phyloP scores from a whole-genome alignment of 2,797 vertebrate species.

The Neomorphus geoffroyi region DNA sequence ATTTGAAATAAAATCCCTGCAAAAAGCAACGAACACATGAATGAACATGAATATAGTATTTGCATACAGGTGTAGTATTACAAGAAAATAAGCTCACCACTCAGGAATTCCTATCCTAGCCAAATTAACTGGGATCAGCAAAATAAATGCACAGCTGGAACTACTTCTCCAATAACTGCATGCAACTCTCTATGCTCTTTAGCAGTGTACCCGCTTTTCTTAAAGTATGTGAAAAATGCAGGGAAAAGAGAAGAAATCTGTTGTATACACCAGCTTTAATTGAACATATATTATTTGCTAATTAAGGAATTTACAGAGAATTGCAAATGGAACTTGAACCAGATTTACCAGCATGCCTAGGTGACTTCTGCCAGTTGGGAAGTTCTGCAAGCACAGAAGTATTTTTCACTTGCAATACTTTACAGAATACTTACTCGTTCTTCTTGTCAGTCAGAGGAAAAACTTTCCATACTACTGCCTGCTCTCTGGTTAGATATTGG shows the following conservation, averaged over 20 bases:
- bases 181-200: neutral
- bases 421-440: neutral
- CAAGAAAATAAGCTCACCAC: conserved; percentile 35
- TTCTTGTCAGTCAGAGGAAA: neutral
- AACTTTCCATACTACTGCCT: neutral
- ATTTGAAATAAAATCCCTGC: neutral
- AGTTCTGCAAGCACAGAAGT: neutral
- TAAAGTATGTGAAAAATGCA: conserved; percentile 5
- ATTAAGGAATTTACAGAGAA: neutral
- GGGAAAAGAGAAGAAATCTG: neutral
- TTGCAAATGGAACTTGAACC: neutral
- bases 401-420: neutral
- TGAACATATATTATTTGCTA: neutral
- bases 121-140: conserved; percentile 52
- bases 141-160: conserved; percentile 31
- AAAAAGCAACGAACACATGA: conserved; percentile 12
- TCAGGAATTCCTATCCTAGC: conserved; percentile 53
- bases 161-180: conserved; percentile 49
- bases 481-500: neutral
- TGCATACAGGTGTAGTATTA: conserved; percentile 57
- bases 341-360: neutral
- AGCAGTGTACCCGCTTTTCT: neutral
- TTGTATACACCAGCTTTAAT: neutral
- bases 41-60: conserved; percentile 32
- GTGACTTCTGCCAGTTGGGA: neutral